Base-by-base conservation (phyloP, 92 coral and sea anemone species). In the Anthopleura xanthogrammica region DNA sequence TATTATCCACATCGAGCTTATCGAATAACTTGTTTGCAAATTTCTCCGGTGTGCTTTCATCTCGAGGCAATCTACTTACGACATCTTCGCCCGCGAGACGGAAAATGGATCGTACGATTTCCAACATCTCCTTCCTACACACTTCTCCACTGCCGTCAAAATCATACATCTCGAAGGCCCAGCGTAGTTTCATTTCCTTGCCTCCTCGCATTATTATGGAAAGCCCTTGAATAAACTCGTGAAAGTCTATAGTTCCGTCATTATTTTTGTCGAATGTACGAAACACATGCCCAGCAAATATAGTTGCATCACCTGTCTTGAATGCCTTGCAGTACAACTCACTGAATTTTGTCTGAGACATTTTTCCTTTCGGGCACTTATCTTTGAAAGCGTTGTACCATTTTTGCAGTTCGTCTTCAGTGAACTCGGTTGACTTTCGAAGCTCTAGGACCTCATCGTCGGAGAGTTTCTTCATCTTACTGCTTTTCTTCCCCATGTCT, bases 141-240 rank as follows among this genome's bases (percentile, higher is more conserved):
- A 97, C 97, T 17, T 95, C 88, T 19, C 99, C 99, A 41, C 99
- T 95, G 13, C 99, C 95, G 78, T 97, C 99, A 8, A 90, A 87
- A 60, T 97, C 99, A 82, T 97, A 97, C 98, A 97, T 97, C 87
- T 95, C 94, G 58, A 97, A 97, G 20, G 99, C 99, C 99, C 99
- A 97, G 71, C 97, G 95, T 6, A 97, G 85, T 84, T 97, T 97
- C 91, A 91, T 92, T 41, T 97, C 99, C 58, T 94, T 92, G 19
- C 95, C 83, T 14, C 99, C 99, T 29, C 99, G 94, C 19, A 94
- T 94, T 40, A 97, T 92, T 12, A 91, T 93, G 29, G 99, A 97
- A 82, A 97, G 88, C 17, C 99, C 97, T 85, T 91, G 93, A 41
- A 97, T 94, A 80, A 97, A 97, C 91, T 97, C 99, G 72, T 90